A percentile compares a stretch with the other conserved stretches of the same genome.
These are phyloP conservation scores for Glyptemys insculpta DNA, from an alignment of 2,797 vertebrate genomes.

Conservation along the genomic window DNA sequence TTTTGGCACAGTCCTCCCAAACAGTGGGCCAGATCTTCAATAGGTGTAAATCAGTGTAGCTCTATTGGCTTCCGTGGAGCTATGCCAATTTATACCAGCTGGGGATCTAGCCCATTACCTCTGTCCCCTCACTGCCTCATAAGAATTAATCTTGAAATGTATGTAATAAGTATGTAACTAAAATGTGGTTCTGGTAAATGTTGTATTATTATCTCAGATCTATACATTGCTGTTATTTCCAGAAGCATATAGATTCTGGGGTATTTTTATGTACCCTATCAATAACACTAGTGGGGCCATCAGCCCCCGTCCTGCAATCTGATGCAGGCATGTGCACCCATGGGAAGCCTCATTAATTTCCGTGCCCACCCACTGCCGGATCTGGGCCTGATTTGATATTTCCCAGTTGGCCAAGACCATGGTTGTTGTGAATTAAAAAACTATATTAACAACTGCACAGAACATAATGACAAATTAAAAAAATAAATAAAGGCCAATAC, in stretches of 20 bases:
- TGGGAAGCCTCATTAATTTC: not conserved
- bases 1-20: too few relatives aligned
- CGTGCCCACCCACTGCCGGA: not conserved
- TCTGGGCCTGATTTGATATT: not conserved
- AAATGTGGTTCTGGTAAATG: not conserved
- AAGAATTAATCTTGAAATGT: not conserved
- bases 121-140: not conserved
- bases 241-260: too few relatives aligned
- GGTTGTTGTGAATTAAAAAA: not conserved
- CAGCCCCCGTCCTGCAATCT: not conserved
- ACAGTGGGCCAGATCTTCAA: too few relatives aligned
- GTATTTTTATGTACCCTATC: not conserved
- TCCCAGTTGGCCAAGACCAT: not conserved
- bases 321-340: not conserved
- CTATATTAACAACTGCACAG: not conserved
- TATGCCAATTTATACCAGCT: not conserved
- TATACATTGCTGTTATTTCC: not conserved
- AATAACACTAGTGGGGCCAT: not conserved
- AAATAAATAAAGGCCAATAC: not conserved
- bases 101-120: not conserved
- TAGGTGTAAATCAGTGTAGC: too few relatives aligned
- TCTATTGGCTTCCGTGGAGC: not conserved
- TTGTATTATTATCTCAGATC: not conserved
- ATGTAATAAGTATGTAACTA: not conserved
- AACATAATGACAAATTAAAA: not conserved